These are phyloP conservation scores for Phrynocephalus vlangalii DNA, from an alignment of 2,797 vertebrate genomes.

Conservation along the genomic window DNA sequence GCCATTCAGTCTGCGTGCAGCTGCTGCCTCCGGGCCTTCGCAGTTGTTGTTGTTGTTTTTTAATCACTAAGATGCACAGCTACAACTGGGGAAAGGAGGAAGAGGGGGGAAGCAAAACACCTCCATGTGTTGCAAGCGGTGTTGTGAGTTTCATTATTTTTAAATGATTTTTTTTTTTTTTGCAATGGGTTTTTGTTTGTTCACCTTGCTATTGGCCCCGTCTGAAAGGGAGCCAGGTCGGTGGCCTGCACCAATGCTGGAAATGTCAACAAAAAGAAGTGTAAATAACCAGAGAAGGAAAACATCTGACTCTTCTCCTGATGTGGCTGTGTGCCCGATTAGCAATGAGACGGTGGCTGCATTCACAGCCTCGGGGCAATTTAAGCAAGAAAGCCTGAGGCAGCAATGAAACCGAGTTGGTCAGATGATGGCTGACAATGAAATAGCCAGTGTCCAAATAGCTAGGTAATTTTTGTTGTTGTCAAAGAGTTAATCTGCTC, in stretches of 20 bases:
- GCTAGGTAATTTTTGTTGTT: neutral
- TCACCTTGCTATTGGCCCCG: slow-evolving; percentile 33
- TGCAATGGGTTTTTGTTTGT: slow-evolving; percentile 19
- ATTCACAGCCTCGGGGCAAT: neutral
- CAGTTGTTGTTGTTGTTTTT: slow-evolving; percentile 15
- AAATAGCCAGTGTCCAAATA: neutral
- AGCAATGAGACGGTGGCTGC: neutral
- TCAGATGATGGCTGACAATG: neutral
- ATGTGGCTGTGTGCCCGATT: slow-evolving; percentile 21
- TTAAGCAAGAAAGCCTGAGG: neutral
- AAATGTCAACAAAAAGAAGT: slow-evolving; percentile 44
- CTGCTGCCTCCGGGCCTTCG: slow-evolving; percentile 41
- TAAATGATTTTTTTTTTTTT: slow-evolving; percentile 34
- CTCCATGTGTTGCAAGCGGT: slow-evolving; percentile 24
- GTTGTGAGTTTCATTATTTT: neutral
- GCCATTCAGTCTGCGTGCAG: slow-evolving; percentile 54
- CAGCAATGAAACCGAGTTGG: no score
- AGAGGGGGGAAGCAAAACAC: neutral
- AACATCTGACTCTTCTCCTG: slow-evolving; percentile 11
- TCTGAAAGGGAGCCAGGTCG: slow-evolving; percentile 49
- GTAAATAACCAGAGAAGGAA: slow-evolving; percentile 44
- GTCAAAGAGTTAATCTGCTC: neutral
- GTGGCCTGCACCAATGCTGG: neutral
- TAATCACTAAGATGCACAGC: slow-evolving; percentile 18
- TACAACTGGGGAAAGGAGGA: neutral